Evolutionary conservation across 2,888 invertebrate genomes (phyloP), one percentile per base, ranked within the genome.

Genomic region (Diarsia dahlii): DNA sequence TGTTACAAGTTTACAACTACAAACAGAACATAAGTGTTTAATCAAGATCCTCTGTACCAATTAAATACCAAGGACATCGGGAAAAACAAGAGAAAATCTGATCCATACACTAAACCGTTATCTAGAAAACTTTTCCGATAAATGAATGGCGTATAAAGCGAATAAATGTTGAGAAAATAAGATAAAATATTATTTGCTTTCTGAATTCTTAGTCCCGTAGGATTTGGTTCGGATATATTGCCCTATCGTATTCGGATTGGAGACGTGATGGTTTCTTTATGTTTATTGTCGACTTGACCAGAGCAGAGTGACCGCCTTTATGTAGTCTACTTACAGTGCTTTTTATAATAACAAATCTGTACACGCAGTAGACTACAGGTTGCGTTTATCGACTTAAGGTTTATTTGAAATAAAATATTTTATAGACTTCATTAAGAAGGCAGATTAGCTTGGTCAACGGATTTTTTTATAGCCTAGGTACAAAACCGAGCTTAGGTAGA

Each of bases 141-240:
- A 88, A 87, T 90, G 85, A 90, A 88, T 90, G 88, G 87, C 83
- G 78, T 82, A 86, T 89, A 89, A 88, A 87, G 70, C 78, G 81
- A 78, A 72, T 62, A 82, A 88, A 90, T 87, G 83, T 85, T 78
- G 80, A 86, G 88, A 85, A 90, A 89, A 89, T 89, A 86, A 84
- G 82, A 89, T 84, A 85, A 87, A 88, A 89, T 89, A 90, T 89
- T 87, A 89, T 90, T 87, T 87, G 78, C 84, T 85, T 77, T 82
- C 75, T 70, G 76, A 71, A 75, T 82, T 81, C 83, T 87, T 84
- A 74, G 78, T 81, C 85, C 75, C 72, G 72, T 54, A 45, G 84
- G 87, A 81, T 82, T 79, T 71, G 28, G 76, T 81, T 82, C 76
- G 81, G 77, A 87, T 87, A 76, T 86, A 88, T 86, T 81, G 82